Conservation (phyloP, 2,888 invertebrate species). For the Incurvaria masculella region DNA sequence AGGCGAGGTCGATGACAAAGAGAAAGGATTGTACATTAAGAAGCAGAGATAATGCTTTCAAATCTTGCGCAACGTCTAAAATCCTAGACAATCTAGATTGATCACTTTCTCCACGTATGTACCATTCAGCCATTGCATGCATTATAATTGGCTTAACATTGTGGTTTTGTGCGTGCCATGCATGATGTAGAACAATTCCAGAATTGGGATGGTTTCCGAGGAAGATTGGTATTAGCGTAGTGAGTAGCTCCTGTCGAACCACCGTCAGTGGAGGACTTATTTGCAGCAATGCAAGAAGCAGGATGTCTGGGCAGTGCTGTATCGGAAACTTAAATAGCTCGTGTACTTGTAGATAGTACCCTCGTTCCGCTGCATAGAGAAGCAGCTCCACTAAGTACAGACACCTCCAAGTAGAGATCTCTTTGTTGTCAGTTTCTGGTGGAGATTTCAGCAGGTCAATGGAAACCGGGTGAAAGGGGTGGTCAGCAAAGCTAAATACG, state of each 20-base stretch:
- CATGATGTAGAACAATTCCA: constrained; percentile 92
- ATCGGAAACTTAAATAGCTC: constrained; percentile 91
- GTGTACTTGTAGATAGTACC: constrained; percentile 76
- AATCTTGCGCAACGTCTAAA: constrained; percentile 94
- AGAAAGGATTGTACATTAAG: constrained; percentile 88
- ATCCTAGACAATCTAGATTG: constrained; percentile 92
- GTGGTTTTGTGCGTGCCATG: constrained; percentile 84
- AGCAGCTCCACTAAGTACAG: constrained; percentile 87
- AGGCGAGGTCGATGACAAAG: constrained; percentile 98
- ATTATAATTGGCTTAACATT: constrained; percentile 80
- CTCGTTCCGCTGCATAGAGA: constrained; percentile 82
- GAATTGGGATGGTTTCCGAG: constrained; percentile 95
- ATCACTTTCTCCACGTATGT: constrained; percentile 87
- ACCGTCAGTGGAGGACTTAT: constrained; percentile 76
- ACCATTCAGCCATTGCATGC: constrained; percentile 98
- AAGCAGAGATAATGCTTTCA: constrained; percentile 86
- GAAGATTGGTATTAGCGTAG: constrained; percentile 88
- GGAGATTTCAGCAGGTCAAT: constrained; percentile 90
- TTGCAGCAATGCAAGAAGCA: constrained; percentile 86
- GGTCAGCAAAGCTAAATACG: constrained; percentile 92
- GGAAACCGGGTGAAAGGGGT: constrained; percentile 81
- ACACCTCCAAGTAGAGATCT: constrained; percentile 90
- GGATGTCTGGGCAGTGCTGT: constrained; percentile 91
- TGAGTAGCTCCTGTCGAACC: constrained; percentile 82
- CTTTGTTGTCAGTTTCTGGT: constrained; percentile 93